Evolutionary conservation across 2,888 invertebrate species (phyloP), one percentile per base, ranked within the genome.

Genomic region (Drosophila flavopinicola): DNA sequence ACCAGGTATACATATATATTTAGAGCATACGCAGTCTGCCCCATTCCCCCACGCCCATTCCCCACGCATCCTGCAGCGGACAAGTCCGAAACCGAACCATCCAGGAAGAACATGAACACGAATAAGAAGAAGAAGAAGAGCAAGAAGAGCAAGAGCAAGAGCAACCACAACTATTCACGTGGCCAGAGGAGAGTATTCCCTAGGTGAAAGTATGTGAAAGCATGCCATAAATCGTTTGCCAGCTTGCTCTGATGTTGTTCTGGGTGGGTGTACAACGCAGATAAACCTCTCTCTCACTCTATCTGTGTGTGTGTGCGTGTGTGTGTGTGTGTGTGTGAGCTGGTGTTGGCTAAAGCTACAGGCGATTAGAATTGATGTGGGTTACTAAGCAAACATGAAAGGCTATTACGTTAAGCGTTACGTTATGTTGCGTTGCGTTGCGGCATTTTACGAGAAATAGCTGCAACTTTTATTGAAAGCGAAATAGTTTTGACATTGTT

Each of bases 331-430:
- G 17, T 24, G 30, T 41, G 37, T 52, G 64, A 42, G 57, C 45
- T 68, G 66, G 58, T 57, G 57, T 56, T 37, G 54, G 79, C 69
- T 41, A 66, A 42, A 65, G 66, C 85, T 72, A 64, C 78, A 64
- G 74, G 85, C 82, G 84, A 86, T 87, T 87, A 78, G 87, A 85
- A 84, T 85, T 84, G 84, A 84, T 84, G 84, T 85, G 85, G 84
- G 84, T 86, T 84, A 82, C 87, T 85, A 76, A 85, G 85, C 85
- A 84, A 86, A 87, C 84, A 84, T 87, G 82, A 84, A 84, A 87
- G 80, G 87, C 83, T 84, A 84, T 86, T 86, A 84, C 85, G 78
- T 74, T 84, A 80, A 84, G 78, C 82, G 82, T 76, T 84, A 74
- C 82, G 85, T 80, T 84, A 64, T 69, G 78, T 73, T 78, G 35